Conservation (phyloP, 1,140 invertebrate species). For the Apis laboriosa region DNA sequence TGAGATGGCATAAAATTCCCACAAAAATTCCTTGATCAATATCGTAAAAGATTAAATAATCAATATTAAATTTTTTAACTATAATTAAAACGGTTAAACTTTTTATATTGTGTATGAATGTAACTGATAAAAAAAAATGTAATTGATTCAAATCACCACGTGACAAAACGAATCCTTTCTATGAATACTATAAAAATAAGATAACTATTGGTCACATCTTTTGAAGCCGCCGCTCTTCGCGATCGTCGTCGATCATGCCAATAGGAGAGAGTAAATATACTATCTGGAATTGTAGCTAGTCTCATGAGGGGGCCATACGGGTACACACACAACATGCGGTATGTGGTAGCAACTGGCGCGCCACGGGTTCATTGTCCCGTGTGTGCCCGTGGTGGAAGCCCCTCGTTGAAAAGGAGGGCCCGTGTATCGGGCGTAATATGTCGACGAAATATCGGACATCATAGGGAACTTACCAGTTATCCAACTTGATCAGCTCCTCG, state of each 20-base stretch:
- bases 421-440: conserved; percentile 50
- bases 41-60: background rate
- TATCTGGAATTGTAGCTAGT: conserved; percentile 33
- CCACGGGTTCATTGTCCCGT: conserved; percentile 77
- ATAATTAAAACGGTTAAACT: background rate
- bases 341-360: conserved; percentile 68
- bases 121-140: background rate
- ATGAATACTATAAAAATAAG: background rate
- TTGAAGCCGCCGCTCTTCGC: conserved; percentile 18
- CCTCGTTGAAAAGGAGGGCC: conserved; percentile 62
- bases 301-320: conserved; percentile 58
- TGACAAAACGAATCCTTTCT: conserved; percentile 23
- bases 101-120: background rate
- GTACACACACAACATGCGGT: conserved; percentile 56
- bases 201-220: conserved; percentile 1
- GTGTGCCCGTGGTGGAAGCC: conserved; percentile 66
- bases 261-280: conserved; percentile 46
- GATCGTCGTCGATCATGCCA: conserved; percentile 28
- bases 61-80: background rate
- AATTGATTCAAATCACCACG: conserved; percentile 34
- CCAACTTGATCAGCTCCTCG: conserved; percentile 95
- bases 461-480: conserved; percentile 91
- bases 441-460: conserved; percentile 3
- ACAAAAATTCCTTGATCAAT: conserved; percentile 13
- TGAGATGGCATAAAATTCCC: conserved; percentile 45